Base-by-base conservation (phyloP, 2,888 invertebrate genomes). In the Clunio marinus region DNA sequence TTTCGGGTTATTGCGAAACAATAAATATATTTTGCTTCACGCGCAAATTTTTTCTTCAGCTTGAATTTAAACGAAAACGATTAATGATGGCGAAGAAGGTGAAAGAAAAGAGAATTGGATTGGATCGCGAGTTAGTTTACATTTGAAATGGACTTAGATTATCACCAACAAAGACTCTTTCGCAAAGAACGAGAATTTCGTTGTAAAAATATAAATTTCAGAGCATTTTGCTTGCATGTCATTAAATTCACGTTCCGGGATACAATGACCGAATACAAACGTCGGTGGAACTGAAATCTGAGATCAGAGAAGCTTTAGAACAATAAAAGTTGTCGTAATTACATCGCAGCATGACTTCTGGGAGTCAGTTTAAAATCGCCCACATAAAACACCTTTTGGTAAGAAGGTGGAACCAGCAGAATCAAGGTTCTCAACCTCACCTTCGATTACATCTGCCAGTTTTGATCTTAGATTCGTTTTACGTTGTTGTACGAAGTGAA, bases 1-100 rank as follows among this genome's bases (percentile, higher is more conserved):
- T 27, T 57, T 57, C 27, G n/a, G 51, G 51, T 22, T 51, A 51
- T 57, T 57, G 57, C 25, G 57, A 57, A 57, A 57, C 57, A 57
- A 57, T 57, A 57, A 57, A 27, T 57, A 13, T 51, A 22, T 51
- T 57, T 57, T 15, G 8, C 27, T 27, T 24, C 57, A 10, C 57
- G 28, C 51, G 51, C 5, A 13, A 51, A 17, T 51, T 51, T 51
- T 51, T 51, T 51, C 13, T 15, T 8, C 41, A n/a, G 41, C 22
- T 17, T 27, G 28, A 24, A 27, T 57, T 27, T 27, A 57, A 57
- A 27, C 8, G n/a, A 27, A 57, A 57, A 15, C 57, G 57, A 57
- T 57, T 57, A 57, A 57, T 57, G 57, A 57, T 57, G 57, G 57
- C 20, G 10, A 51, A 4, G 20, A 51, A 17, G 17, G 51, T 1